phyloP scores from a whole-genome alignment of 2,113 vertebrate genomes.

The Antigone vipio region DNA sequence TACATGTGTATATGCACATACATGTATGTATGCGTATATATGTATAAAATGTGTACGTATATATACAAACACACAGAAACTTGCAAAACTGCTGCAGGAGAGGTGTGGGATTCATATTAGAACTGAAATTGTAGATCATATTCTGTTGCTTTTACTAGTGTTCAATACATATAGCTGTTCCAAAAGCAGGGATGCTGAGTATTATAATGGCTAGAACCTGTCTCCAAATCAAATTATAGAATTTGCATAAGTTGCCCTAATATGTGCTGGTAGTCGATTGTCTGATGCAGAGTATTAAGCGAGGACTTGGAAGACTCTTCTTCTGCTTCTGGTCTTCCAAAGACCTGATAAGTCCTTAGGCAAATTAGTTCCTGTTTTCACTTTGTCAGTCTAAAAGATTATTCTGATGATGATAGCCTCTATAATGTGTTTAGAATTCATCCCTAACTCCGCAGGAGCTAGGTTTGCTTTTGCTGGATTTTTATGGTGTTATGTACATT shows the following conservation, averaged over 20 bases:
- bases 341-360: background rate
- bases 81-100: background rate
- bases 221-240: fast-evolving
- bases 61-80: background rate
- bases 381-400: background rate
- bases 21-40: too few relatives aligned
- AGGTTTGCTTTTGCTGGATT: background rate
- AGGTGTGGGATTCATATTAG: fast-evolving
- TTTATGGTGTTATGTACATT: background rate
- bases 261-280: background rate
- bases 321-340: background rate
- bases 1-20: background rate
- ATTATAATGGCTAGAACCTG: background rate
- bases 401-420: background rate
- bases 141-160: background rate
- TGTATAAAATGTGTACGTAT: background rate
- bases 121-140: fast-evolving
- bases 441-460: background rate
- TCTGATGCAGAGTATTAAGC: background rate
- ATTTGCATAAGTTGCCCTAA: background rate
- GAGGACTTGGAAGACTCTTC: background rate
- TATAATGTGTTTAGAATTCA: background rate
- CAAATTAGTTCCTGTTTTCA: background rate
- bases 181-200: fast-evolving
- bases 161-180: background rate